Evolutionary conservation across 2,113 vertebrate genomes (phyloP).

Genomic region (Boleophthalmus pectinirostris): DNA sequence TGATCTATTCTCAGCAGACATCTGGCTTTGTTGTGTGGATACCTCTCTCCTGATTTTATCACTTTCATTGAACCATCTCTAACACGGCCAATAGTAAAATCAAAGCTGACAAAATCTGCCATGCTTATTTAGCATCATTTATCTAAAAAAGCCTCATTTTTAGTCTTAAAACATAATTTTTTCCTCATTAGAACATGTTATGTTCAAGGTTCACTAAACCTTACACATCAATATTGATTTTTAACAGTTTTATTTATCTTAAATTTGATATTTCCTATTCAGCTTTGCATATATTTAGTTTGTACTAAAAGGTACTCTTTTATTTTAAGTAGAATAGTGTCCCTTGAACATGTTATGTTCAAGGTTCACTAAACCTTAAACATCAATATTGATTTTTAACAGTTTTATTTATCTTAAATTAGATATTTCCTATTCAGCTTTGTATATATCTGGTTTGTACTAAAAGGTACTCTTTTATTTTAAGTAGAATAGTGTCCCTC

Average conservation of each 20-base stretch:
- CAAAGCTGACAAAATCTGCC: constrained; percentile 2
- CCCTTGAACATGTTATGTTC: constrained; percentile 16
- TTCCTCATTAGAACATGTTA: not conserved
- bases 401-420: too few relatives aligned
- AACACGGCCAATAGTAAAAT: constrained; percentile 13
- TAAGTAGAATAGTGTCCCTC: too few relatives aligned
- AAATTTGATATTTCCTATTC: too few relatives aligned
- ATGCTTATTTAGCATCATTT: constrained; percentile 17
- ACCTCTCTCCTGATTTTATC: not conserved
- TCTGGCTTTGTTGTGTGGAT: constrained; percentile 14
- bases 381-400: too few relatives aligned
- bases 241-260: too few relatives aligned
- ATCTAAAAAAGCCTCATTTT: constrained; percentile 14
- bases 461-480: too few relatives aligned
- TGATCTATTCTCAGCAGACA: constrained; percentile 5
- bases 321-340: too few relatives aligned
- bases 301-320: too few relatives aligned
- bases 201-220: too few relatives aligned
- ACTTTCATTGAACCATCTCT: constrained; percentile 32
- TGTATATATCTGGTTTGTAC: not conserved
- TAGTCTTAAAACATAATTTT: not conserved
- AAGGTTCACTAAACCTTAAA: too few relatives aligned
- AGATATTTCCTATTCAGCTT: not conserved
- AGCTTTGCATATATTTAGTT: too few relatives aligned
- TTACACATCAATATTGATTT: too few relatives aligned